These are phyloP conservation scores for Lepus europaeus DNA, from an alignment of 2,113 vertebrate genomes.

Conservation along the genomic window DNA sequence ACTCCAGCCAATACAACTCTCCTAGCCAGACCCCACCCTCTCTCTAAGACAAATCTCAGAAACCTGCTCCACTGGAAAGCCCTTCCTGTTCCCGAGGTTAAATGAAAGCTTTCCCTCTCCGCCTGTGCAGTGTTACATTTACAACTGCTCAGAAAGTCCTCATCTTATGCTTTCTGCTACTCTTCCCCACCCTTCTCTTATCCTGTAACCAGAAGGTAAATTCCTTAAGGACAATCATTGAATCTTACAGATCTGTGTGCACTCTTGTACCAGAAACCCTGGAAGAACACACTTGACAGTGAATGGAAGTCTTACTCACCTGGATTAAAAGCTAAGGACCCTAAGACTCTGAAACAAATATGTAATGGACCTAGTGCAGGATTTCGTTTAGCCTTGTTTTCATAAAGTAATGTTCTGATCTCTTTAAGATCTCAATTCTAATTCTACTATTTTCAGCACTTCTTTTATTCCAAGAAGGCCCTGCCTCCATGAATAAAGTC, in stretches of 20 bases:
- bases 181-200: not conserved
- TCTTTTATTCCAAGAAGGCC: slow-evolving; percentile 51
- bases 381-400: not conserved
- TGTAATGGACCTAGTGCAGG: not conserved
- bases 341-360: not conserved
- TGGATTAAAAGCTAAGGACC: not conserved
- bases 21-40: not conserved
- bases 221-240: not conserved
- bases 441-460: slow-evolving; percentile 29
- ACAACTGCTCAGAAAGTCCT: not conserved
- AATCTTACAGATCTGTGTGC: not conserved
- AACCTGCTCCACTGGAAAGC: not conserved
- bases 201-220: not conserved
- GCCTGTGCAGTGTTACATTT: not conserved
- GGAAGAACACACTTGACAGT: not conserved
- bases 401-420: slow-evolving; percentile 54
- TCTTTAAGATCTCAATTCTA: slow-evolving; percentile 35
- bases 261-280: rapidly evolving
- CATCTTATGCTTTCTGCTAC: not conserved
- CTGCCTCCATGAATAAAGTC: slow-evolving; percentile 39
- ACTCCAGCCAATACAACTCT: not conserved
- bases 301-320: not conserved
- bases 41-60: not conserved
- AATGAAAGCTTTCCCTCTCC: not conserved
- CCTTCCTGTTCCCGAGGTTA: not conserved